phyloP scores from a whole-genome alignment of 1,140 invertebrate genomes.

The Drosophila takahashii region DNA sequence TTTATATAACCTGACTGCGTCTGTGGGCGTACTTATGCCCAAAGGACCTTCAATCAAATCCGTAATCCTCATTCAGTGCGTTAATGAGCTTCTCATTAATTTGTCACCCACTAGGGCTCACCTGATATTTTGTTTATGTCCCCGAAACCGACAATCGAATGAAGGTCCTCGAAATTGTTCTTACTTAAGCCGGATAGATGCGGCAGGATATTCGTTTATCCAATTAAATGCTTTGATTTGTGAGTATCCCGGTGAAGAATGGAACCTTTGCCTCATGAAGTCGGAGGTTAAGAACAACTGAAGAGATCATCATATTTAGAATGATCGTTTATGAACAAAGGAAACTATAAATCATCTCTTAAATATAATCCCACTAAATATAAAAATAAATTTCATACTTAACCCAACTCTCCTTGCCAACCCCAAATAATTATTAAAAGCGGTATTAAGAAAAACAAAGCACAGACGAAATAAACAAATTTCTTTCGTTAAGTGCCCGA shows the following conservation, averaged over 20 bases:
- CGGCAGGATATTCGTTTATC: constrained; percentile 1
- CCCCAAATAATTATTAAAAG: constrained; percentile 9
- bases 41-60: constrained; percentile 79
- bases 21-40: constrained; percentile 61
- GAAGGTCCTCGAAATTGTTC: constrained; percentile 50
- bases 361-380: too few relatives aligned
- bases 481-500: constrained; percentile 66
- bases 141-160: constrained; percentile 31
- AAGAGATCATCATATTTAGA: too few relatives aligned
- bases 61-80: constrained; percentile 80
- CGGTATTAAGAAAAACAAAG: constrained; percentile 20
- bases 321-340: too few relatives aligned
- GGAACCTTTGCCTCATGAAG: background rate
- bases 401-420: background rate
- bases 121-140: constrained; percentile 59
- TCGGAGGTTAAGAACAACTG: too few relatives aligned
- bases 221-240: constrained; percentile 11
- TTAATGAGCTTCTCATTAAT: constrained; percentile 82
- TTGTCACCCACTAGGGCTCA: constrained; percentile 72
- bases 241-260: background rate
- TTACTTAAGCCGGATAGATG: constrained; percentile 2
- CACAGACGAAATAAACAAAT: constrained; percentile 39
- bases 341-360: too few relatives aligned
- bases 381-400: constrained; percentile 21
- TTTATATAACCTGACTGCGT: constrained; percentile 39